These are phyloP conservation scores for Anagyrus pseudococci DNA, from an alignment of 2,888 invertebrate species.

Conservation along the genomic window DNA sequence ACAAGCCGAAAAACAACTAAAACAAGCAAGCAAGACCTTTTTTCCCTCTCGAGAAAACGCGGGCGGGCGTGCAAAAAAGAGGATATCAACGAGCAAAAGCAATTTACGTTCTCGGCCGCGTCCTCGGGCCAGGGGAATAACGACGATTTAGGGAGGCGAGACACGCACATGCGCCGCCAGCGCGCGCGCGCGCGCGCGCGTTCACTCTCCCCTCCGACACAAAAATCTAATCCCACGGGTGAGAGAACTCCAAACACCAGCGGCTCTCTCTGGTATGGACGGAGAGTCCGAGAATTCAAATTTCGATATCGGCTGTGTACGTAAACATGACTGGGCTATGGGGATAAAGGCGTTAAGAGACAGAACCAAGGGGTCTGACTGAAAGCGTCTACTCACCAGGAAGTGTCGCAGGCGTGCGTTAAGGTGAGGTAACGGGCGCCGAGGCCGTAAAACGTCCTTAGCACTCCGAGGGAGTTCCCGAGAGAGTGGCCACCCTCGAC, in stretches of 20 bases:
- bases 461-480: constrained; percentile 86
- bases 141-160: constrained; percentile 20
- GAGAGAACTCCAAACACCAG: too few species aligned
- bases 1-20: too few species aligned
- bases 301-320: constrained; percentile 1
- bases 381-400: constrained; percentile 68
- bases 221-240: constrained; percentile 28
- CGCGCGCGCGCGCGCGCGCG: too few species aligned
- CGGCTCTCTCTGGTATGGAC: too few species aligned
- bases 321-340: neutral
- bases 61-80: too few species aligned
- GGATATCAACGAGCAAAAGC: constrained; percentile 22
- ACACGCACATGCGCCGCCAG: constrained; percentile 16
- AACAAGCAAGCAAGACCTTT: neutral
- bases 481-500: constrained; percentile 93
- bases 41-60: neutral
- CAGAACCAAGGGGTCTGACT: neutral
- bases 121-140: too few species aligned
- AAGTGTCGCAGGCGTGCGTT: constrained; percentile 90
- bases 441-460: constrained; percentile 87
- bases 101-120: constrained; percentile 20
- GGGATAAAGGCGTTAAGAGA: neutral
- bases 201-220: neutral
- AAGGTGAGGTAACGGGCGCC: constrained; percentile 90
- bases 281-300: constrained; percentile 12